Evolutionary conservation across 1,140 invertebrate genomes (phyloP), one percentile per base, ranked within the genome.

Genomic region (Ceratina japonica): DNA sequence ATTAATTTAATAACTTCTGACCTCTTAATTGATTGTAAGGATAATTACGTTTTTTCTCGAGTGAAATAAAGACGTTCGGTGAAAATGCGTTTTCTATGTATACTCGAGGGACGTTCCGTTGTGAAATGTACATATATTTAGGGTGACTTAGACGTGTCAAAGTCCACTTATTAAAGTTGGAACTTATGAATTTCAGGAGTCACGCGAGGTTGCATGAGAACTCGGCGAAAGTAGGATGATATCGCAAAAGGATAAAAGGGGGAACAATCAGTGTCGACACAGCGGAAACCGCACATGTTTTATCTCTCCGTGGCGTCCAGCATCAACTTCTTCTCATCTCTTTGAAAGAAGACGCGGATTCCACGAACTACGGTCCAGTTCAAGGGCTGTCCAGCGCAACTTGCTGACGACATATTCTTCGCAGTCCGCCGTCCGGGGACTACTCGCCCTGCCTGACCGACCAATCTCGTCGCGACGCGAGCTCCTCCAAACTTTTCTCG

Each of bases 221-320:
- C 0, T n/a, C 0, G 22, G 1, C 13, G 8, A 20, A 69, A 69
- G 54, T 56, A n/a, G 16, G 51, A 18, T 56, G 18, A 22, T 44
- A 7, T 7, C 15, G 16, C 24, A 22, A 24, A 18, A 4, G 24
- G 31, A 27, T 20, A 31, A 20, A 31, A 49, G 31, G 2, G 2
- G 44, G 54, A 72, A 72, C 44, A 15, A 37, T 56, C 27, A 44
- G 52, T 18, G 51, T 31, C 31, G 66, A 54, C 56, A 16, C 54
- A 22, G 81, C 77, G 58, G 51, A 76, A 68, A 51, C 52, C 73
- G 81, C 61, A 80, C 81, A 83, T 80, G 82, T 80, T 84, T 84
- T 84, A 84, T 84, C 82, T 84, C 81, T 24, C 65, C 81, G 70
- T 59, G 49, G 61, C 58, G 72, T 44, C 37, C 71, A 61, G 64